Evolutionary conservation across 2,888 invertebrate species (phyloP).

Genomic region (Hirtodrosophila histrioides): DNA sequence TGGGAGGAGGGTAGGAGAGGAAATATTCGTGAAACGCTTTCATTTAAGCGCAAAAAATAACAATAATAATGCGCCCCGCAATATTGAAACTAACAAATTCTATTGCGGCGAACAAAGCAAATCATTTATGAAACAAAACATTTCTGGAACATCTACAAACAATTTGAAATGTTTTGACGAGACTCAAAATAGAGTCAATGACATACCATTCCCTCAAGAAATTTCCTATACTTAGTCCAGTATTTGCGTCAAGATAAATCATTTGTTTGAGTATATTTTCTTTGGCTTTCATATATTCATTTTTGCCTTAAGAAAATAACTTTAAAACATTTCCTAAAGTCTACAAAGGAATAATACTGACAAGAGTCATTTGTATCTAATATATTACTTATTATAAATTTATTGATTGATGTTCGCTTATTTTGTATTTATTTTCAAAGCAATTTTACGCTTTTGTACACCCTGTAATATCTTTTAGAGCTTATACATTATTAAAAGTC

Average conservation of each 20-base stretch:
- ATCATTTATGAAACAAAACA: constrained; percentile 7
- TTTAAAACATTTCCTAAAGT: constrained; percentile 9
- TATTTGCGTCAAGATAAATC: constrained; percentile 37
- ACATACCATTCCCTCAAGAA: constrained; percentile 23
- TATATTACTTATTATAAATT: too few relatives aligned
- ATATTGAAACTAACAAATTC: constrained; percentile 10
- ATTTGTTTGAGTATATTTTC: constrained; percentile 7
- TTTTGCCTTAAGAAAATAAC: constrained; percentile 2
- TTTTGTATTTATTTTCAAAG: too few relatives aligned
- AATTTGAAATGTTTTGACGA: constrained; percentile 5
- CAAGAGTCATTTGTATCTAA: not conserved
- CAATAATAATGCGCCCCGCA: constrained; percentile 32
- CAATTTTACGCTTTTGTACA: too few relatives aligned
- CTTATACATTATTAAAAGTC: too few relatives aligned
- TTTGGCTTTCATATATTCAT: constrained; percentile 6
- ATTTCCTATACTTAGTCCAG: constrained; percentile 5
- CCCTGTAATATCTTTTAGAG: too few relatives aligned
- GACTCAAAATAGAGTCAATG: constrained; percentile 26
- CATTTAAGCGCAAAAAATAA: constrained; percentile 42
- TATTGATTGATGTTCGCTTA: too few relatives aligned
- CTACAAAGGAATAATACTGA: constrained; percentile 3
- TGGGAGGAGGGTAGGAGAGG: not conserved
- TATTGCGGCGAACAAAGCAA: constrained; percentile 13
- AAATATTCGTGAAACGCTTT: constrained; percentile 33
- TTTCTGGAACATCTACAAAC: constrained; percentile 12